Percentiles rank a stretch among this genome's conserved stretches.
Evolutionary conservation across 1,140 invertebrate genomes (phyloP).

Genomic region (Ostrea denselamellosa): DNA sequence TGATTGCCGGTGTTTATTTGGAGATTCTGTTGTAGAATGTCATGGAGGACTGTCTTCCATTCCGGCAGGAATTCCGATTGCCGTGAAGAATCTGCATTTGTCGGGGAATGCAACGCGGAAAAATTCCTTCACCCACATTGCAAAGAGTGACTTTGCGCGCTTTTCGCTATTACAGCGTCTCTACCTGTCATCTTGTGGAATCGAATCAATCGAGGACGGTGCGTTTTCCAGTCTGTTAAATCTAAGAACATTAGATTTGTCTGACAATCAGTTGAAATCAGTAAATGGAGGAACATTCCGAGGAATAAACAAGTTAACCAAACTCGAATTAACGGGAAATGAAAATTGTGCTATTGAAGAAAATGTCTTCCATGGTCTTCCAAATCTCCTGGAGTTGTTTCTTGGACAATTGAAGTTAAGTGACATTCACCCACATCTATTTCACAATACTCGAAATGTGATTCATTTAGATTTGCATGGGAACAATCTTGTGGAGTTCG

Average conservation of each 20-base stretch:
- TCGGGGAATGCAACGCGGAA: background rate
- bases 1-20: background rate
- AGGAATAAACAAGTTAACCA: slow-evolving; percentile 4
- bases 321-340: slow-evolving; percentile 38
- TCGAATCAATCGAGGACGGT: slow-evolving; percentile 19
- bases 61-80: background rate
- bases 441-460: background rate
- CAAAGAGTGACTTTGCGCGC: background rate
- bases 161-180: slow-evolving; percentile 8
- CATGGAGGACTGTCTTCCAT: background rate
- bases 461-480: slow-evolving; percentile 37
- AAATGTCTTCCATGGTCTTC: background rate
- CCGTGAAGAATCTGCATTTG: background rate
- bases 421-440: background rate
- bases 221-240: slow-evolving; percentile 8
- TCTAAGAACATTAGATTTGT: slow-evolving; percentile 14
- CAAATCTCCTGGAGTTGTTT: background rate
- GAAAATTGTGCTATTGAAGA: slow-evolving; percentile 8
- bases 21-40: slow-evolving; percentile 20
- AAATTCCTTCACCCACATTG: slow-evolving; percentile 8
- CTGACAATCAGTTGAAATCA: background rate
- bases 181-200: background rate
- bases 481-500: slow-evolving; percentile 4
- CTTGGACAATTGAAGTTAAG: slow-evolving; percentile 34
- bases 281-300: background rate